Conservation (phyloP, 2,113 vertebrate genomes). For the Sialia sialis region DNA sequence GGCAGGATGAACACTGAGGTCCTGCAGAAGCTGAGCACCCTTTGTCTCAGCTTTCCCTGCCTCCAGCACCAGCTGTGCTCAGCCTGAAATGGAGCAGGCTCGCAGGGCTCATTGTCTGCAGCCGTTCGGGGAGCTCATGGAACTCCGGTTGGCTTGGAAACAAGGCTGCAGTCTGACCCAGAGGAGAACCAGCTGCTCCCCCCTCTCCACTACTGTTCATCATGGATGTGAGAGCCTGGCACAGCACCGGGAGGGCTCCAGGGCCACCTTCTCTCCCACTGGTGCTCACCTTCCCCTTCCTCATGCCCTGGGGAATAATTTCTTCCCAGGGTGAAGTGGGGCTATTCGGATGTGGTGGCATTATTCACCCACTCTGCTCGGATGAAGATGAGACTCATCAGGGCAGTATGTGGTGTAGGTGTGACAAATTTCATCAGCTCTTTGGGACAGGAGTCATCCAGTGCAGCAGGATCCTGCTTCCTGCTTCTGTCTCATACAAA, state of each 20-base stretch:
- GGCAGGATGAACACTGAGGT: neutral
- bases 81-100: neutral
- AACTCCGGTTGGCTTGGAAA: conserved; percentile 33
- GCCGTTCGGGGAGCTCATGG: neutral
- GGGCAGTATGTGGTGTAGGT: fast-evolving
- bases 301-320: neutral
- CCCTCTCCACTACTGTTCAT: neutral
- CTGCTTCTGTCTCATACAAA: neutral
- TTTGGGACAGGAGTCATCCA: neutral
- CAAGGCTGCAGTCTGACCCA: conserved; percentile 27
- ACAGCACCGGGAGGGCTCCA: neutral
- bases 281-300: neutral
- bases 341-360: neutral
- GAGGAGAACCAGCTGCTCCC: neutral
- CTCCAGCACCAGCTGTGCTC: neutral
- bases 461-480: neutral
- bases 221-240: fast-evolving
- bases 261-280: neutral
- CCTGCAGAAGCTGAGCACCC: neutral
- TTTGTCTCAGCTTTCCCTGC: neutral
- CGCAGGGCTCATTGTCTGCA: neutral
- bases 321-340: neutral
- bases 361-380: fast-evolving
- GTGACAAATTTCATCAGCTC: neutral
- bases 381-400: neutral